Conservation (phyloP, 2,113 vertebrate species). For the Anoura caudifer region DNA sequence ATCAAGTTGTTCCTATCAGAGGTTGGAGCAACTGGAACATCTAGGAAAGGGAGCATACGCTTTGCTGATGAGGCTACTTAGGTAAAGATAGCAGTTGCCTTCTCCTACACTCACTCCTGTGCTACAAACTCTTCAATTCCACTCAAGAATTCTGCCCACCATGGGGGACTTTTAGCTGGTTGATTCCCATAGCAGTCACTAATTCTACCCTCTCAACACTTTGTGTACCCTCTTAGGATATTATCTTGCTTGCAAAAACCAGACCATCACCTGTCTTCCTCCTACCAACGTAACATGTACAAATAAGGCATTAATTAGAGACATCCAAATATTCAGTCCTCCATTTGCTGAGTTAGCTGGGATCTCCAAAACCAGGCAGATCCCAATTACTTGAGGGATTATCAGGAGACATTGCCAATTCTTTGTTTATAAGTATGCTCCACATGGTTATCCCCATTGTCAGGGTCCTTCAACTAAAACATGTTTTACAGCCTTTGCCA, state of each 20-base stretch:
- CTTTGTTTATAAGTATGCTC: background rate
- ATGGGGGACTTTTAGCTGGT: background rate
- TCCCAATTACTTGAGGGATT: background rate
- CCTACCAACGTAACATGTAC: background rate
- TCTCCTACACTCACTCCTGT: background rate
- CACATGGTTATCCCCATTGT: background rate
- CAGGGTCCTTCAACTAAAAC: background rate
- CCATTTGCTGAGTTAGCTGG: background rate
- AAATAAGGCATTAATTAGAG: background rate
- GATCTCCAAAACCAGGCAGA: background rate
- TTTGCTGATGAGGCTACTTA: background rate
- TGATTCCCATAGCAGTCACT: background rate
- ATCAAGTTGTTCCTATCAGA: background rate
- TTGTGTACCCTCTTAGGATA: background rate
- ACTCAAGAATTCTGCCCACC: background rate
- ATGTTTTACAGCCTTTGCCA: background rate
- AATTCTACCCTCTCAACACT: background rate
- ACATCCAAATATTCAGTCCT: background rate
- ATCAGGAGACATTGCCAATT: background rate
- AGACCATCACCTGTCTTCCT: background rate
- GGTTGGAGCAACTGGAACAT: background rate
- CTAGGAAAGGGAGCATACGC: background rate
- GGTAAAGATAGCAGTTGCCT: background rate
- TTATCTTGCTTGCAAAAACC: background rate
- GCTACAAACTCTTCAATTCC: background rate